Conservation (phyloP, 1,140 invertebrate species). For the Halotydeus destructor region DNA sequence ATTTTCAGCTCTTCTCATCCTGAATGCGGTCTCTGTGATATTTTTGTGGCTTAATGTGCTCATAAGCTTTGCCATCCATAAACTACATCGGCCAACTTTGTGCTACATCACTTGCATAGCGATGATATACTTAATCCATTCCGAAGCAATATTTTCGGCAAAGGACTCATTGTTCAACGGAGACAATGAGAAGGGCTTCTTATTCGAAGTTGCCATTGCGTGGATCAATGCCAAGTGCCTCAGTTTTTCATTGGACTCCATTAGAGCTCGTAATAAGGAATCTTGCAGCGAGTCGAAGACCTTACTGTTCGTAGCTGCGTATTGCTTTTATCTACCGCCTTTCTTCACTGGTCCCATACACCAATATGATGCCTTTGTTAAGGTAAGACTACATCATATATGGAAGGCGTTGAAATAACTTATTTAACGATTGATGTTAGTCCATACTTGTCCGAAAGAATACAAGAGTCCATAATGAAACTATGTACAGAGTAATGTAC, state of each 20-base stretch:
- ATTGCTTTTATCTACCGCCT: slow-evolving; percentile 17
- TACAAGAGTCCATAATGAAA: background rate
- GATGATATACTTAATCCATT: no score
- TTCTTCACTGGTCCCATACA: slow-evolving; percentile 17
- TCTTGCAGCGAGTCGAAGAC: background rate
- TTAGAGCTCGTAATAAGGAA: slow-evolving; percentile 13
- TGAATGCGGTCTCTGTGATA: no score
- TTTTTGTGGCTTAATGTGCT: no score
- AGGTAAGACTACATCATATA: slow-evolving; percentile 3
- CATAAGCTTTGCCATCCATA: no score
- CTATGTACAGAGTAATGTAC: background rate
- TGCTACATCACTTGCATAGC: no score
- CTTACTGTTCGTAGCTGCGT: slow-evolving; percentile 7
- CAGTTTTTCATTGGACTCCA: slow-evolving; percentile 16
- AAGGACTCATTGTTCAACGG: background rate
- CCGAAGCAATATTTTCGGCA: no score
- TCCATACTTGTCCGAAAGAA: background rate
- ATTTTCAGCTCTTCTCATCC: no score
- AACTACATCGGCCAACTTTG: no score
- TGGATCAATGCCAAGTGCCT: slow-evolving; percentile 16
- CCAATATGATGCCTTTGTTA: slow-evolving; percentile 10
- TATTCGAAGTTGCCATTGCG: slow-evolving; percentile 16
- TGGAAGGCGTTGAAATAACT: background rate
- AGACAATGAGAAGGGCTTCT: slow-evolving; percentile 5
- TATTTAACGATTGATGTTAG: background rate